These are phyloP conservation scores for Drepana arcuata DNA, from an alignment of 1,140 invertebrate species.

Conservation along the genomic window DNA sequence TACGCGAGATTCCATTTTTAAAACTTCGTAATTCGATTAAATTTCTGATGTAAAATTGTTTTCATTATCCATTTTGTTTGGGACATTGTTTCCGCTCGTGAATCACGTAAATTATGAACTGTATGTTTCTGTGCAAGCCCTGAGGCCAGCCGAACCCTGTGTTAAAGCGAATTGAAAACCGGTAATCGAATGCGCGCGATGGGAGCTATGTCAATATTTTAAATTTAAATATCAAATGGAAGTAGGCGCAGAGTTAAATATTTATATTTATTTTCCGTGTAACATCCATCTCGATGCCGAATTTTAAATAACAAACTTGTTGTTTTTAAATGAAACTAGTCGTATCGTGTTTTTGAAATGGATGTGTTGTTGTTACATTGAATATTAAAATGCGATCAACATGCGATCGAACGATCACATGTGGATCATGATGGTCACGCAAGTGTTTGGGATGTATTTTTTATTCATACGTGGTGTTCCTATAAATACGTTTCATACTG, in stretches of 20 bases:
- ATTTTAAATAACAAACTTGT: slow-evolving; percentile 37
- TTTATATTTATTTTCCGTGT: slow-evolving; percentile 41
- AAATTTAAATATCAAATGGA: slow-evolving; percentile 63
- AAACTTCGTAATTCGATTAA: slow-evolving; percentile 52
- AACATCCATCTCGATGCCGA: slow-evolving; percentile 34
- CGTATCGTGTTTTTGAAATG: no score
- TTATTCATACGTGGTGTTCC: no score
- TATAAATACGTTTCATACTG: no score
- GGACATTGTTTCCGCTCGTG: slow-evolving; percentile 58
- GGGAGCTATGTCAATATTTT: slow-evolving; percentile 67
- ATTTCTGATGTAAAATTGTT: slow-evolving; percentile 61
- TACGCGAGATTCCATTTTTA: slow-evolving; percentile 33
- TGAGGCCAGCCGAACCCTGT: slow-evolving; percentile 48
- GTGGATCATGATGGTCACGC: no score
- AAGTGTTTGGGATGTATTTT: no score
- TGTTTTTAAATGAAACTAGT: slow-evolving; percentile 31
- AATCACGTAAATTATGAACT: slow-evolving; percentile 65
- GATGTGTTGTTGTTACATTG: no score
- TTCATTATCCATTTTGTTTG: slow-evolving; percentile 63
- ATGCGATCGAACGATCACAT: no score
- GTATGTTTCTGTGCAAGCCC: slow-evolving; percentile 59
- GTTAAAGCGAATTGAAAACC: slow-evolving; percentile 68
- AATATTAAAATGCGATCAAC: no score
- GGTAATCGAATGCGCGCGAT: slow-evolving; percentile 64
- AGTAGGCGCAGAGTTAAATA: slow-evolving; percentile 37